Evolutionary conservation across 1,140 invertebrate species (phyloP).

Genomic region (Pararge aegeria): DNA sequence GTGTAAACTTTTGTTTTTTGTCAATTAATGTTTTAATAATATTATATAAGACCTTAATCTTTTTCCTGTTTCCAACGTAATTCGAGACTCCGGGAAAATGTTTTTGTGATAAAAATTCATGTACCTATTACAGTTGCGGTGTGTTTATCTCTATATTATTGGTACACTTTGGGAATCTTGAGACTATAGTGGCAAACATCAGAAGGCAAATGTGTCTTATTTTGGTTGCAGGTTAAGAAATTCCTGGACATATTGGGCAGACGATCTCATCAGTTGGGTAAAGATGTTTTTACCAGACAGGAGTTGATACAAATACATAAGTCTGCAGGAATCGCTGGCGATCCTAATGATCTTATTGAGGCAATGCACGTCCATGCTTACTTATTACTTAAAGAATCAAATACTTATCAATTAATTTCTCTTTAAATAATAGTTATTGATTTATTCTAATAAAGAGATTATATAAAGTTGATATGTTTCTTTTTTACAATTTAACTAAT

Average conservation of each 20-base stretch:
- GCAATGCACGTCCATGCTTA: constrained; percentile 92
- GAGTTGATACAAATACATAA: constrained; percentile 86
- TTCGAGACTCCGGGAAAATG: too few species aligned
- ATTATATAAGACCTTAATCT: too few species aligned
- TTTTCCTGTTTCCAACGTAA: too few species aligned
- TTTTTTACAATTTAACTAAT: too few species aligned
- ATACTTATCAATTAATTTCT: constrained; percentile 83
- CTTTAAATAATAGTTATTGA: constrained; percentile 22
- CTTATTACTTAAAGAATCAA: constrained; percentile 90
- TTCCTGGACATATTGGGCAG: constrained; percentile 87
- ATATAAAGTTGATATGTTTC: too few species aligned
- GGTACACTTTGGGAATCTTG: too few species aligned
- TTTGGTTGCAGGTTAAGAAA: constrained; percentile 84
- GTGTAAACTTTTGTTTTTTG: too few species aligned
- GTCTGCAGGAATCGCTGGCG: constrained; percentile 82
- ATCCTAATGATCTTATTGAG: constrained; percentile 84
- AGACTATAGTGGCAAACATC: too few species aligned
- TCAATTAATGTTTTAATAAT: too few species aligned
- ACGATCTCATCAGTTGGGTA: constrained; percentile 82
- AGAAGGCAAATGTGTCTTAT: constrained; percentile 11
- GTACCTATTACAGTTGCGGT: too few species aligned
- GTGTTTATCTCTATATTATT: too few species aligned
- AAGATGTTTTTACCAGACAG: constrained; percentile 86
- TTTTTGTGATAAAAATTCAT: too few species aligned
- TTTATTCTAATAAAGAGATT: not conserved